A percentile compares a stretch with the other conserved stretches of the same genome.
Evolutionary conservation across 2,797 vertebrate genomes (phyloP).

Genomic region (Xyrichtys novacula): DNA sequence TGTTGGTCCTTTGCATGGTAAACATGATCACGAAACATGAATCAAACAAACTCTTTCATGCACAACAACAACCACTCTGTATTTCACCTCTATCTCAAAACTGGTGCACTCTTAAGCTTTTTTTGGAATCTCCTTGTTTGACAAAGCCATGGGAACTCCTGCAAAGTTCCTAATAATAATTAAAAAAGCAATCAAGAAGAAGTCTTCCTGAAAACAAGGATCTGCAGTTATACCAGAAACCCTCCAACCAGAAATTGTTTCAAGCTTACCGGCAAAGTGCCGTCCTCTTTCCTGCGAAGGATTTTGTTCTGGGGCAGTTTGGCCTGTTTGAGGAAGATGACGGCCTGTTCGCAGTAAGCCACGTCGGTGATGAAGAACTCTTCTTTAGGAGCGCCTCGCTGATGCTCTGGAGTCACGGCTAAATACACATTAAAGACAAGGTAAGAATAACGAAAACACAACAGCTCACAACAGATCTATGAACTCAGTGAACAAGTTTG

Average conservation of each 20-base stretch:
- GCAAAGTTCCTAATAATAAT: too few species aligned
- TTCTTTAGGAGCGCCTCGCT: conserved; percentile 71
- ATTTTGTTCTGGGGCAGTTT: conserved; percentile 72
- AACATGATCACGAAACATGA: too few species aligned
- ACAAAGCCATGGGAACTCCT: too few species aligned
- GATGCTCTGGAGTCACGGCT: conserved; percentile 67
- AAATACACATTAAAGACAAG: conserved; percentile 12
- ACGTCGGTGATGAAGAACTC: conserved; percentile 88
- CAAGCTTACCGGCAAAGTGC: conserved; percentile 85
- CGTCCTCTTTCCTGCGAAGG: conserved; percentile 82
- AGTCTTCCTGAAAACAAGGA: conserved; percentile 4
- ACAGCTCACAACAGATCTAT: too few species aligned
- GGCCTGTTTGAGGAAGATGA: conserved; percentile 85
- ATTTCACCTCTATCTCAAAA: too few species aligned
- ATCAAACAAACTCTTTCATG: too few species aligned
- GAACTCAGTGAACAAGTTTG: conserved; percentile 19
- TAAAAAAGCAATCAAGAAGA: too few species aligned
- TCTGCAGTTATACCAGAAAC: not conserved
- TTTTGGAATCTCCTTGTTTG: too few species aligned
- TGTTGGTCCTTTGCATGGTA: too few species aligned
- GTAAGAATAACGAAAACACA: not conserved
- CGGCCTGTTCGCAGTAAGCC: conserved; percentile 92
- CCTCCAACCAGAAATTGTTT: not conserved
- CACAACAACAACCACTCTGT: too few species aligned
- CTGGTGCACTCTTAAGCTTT: too few species aligned